A percentile compares a stretch with the other conserved stretches of the same genome.
These are phyloP conservation scores for Sinohyriopsis cumingii DNA, from an alignment of 2,888 invertebrate species.

Conservation along the genomic window DNA sequence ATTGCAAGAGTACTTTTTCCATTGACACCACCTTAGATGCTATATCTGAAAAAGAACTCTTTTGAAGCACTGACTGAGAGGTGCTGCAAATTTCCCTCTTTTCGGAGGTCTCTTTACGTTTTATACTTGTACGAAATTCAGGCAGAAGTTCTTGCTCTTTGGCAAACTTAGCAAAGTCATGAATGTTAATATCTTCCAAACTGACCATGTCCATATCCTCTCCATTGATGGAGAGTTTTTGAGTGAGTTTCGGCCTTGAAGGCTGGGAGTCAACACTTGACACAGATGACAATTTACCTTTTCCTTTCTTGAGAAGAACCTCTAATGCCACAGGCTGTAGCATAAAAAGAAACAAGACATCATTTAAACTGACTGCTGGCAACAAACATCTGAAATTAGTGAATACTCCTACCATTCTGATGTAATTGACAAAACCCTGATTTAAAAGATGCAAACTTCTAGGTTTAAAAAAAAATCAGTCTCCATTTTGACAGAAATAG, in stretches of 20 bases:
- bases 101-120: not conserved
- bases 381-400: no score
- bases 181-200: constrained; percentile 63
- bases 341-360: constrained; percentile 18
- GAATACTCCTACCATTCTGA: no score
- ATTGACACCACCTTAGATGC: constrained; percentile 54
- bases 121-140: constrained; percentile 54
- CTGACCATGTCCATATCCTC: constrained; percentile 53
- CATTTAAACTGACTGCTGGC: not conserved
- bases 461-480: no score
- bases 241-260: constrained; percentile 27
- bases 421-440: no score
- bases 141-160: constrained; percentile 58
- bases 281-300: constrained; percentile 56
- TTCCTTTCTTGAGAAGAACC: constrained; percentile 62
- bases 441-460: no score
- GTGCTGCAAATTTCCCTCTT: not conserved
- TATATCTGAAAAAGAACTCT: constrained; percentile 59
- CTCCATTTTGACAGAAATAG: no score
- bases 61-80: constrained; percentile 11
- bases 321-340: constrained; percentile 68
- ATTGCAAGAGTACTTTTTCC: constrained; percentile 58
- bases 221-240: constrained; percentile 68
- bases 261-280: constrained; percentile 17
- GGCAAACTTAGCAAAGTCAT: constrained; percentile 68